These are phyloP conservation scores for Tapirus terrestris DNA, from an alignment of 2,113 vertebrate species.

Conservation along the genomic window DNA sequence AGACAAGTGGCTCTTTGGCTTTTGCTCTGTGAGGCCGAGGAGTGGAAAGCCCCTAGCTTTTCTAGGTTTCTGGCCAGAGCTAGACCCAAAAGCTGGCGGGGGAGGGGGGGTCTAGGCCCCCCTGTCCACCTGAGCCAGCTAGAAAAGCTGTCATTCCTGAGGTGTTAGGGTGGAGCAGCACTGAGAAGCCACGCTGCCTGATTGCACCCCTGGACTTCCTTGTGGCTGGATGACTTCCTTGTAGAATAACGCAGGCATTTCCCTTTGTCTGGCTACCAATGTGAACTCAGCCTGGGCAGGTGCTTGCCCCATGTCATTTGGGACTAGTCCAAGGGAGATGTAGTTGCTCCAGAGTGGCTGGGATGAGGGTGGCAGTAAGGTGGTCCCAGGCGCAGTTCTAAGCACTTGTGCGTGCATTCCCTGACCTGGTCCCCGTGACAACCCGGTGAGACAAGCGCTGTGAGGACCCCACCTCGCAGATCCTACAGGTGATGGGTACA, in stretches of 20 bases:
- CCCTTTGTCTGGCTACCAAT: too few relatives aligned
- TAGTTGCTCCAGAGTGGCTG: neutral
- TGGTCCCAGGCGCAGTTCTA: neutral
- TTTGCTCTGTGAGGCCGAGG: neutral
- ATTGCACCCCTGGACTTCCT: neutral
- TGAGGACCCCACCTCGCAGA: accelerated
- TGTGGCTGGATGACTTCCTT: neutral
- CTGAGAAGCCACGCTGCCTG: accelerated
- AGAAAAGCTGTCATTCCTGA: neutral
- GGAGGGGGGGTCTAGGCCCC: neutral
- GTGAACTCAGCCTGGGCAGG: too few relatives aligned
- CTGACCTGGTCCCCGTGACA: too few relatives aligned
- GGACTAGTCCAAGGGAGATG: too few relatives aligned
- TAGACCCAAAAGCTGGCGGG: neutral
- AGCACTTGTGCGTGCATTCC: accelerated
- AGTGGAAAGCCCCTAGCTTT: neutral
- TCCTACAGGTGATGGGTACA: accelerated
- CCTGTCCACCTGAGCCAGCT: neutral
- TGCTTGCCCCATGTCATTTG: neutral
- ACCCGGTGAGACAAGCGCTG: neutral
- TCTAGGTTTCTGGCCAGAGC: too few relatives aligned
- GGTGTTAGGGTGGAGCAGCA: accelerated
- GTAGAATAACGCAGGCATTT: neutral
- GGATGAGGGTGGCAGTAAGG: neutral
- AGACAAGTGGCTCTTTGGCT: neutral